Conservation (phyloP, 2,888 invertebrate genomes). For the Drosophila maculinotata region DNA sequence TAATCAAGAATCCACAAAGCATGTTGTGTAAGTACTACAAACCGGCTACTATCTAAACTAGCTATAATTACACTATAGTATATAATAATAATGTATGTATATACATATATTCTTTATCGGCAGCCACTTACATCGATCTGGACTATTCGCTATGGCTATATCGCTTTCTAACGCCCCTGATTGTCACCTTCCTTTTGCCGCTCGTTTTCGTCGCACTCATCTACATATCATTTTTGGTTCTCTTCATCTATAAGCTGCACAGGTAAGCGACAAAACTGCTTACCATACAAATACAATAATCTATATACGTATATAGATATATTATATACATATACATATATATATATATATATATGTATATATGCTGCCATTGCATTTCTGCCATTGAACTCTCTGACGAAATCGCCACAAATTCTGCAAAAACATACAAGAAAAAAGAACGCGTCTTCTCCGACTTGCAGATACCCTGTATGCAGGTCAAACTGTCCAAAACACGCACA, state of each 20-base stretch:
- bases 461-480: background rate
- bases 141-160: conserved; percentile 94
- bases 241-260: conserved; percentile 94
- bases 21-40: conserved; percentile 76
- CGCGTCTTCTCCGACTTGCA: background rate
- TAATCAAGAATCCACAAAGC: conserved; percentile 66
- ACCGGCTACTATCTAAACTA: background rate
- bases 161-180: conserved; percentile 92
- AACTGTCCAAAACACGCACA: no score
- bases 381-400: conserved; percentile 46
- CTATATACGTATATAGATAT: conserved; percentile 3
- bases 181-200: conserved; percentile 94
- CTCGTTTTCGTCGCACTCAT: conserved; percentile 92
- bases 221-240: conserved; percentile 92
- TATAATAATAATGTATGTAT: background rate
- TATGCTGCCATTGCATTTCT: conserved; percentile 44
- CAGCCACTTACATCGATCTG: conserved; percentile 92
- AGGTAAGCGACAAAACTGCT: conserved; percentile 86
- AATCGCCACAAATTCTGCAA: conserved; percentile 9
- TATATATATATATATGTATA: background rate
- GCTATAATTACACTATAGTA: background rate
- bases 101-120: conserved; percentile 50
- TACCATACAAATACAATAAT: conserved; percentile 7
- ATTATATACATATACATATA: conserved; percentile 5
- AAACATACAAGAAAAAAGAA: background rate